A percentile compares a stretch with the other conserved stretches of the same genome.
These are phyloP conservation scores for Cepaea hortensis DNA, from an alignment of 2,888 invertebrate genomes.

Conservation along the genomic window DNA sequence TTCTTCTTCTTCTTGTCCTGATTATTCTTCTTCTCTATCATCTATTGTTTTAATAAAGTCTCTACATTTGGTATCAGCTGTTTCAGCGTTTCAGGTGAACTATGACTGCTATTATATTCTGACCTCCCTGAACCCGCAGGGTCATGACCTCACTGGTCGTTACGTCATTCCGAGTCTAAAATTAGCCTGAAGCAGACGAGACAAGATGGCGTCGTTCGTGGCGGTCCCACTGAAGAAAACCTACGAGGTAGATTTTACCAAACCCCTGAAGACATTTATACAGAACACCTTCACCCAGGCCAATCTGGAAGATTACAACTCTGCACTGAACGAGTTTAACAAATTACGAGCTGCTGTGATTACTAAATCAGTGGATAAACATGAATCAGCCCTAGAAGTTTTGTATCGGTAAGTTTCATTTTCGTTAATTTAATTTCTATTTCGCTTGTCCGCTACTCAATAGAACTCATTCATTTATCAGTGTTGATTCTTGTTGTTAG, in stretches of 20 bases:
- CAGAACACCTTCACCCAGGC: constrained; percentile 83
- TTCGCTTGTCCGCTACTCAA: too few species aligned
- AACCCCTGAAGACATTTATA: constrained; percentile 93
- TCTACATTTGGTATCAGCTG: too few species aligned
- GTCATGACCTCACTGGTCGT: background rate
- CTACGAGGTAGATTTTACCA: constrained; percentile 93
- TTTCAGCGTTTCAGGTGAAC: too few species aligned
- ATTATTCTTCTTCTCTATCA: background rate
- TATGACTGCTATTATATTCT: too few species aligned
- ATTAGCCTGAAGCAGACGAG: too few species aligned
- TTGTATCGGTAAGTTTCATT: constrained; percentile 87
- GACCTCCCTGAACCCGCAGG: too few species aligned
- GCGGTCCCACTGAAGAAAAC: constrained; percentile 95
- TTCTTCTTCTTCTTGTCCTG: background rate
- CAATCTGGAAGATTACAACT: constrained; percentile 72
- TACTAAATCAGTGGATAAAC: constrained; percentile 94
- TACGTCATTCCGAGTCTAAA: constrained; percentile 8
- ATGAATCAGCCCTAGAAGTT: constrained; percentile 92
- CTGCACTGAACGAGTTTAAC: constrained; percentile 80
- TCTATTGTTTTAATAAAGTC: too few species aligned
- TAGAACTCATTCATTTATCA: too few species aligned
- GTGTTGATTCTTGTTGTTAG: too few species aligned
- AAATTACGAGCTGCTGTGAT: constrained; percentile 91
- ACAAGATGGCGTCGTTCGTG: constrained; percentile 83
- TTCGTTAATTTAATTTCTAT: too few species aligned